phyloP scores from a whole-genome alignment of 2,888 invertebrate species.

The Lasioglossum calceatum region DNA sequence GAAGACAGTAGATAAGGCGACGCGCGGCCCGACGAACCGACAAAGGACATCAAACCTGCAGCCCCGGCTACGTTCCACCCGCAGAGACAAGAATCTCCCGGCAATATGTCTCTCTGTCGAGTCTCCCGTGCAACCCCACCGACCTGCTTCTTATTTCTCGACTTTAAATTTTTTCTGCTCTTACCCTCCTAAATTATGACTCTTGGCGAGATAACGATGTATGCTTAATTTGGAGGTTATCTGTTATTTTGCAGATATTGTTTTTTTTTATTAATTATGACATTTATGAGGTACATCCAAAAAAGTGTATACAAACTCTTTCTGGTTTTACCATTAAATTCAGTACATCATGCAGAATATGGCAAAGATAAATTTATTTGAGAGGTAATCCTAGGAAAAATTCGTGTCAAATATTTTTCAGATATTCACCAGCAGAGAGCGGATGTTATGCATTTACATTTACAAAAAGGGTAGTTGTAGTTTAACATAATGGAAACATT shows the following conservation, averaged over 20 bases:
- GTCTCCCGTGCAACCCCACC: constrained; percentile 6
- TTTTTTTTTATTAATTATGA: no score
- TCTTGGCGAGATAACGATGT: neutral
- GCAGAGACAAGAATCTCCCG: constrained; percentile 49
- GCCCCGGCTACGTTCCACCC: neutral
- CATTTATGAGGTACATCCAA: no score
- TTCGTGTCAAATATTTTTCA: neutral
- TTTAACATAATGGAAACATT: no score
- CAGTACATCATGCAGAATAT: neutral
- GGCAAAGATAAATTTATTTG: neutral
- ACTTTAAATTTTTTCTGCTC: neutral
- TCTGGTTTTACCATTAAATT: neutral
- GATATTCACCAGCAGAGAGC: no score
- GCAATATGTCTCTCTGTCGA: constrained; percentile 53
- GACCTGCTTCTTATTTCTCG: neutral
- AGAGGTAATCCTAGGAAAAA: neutral
- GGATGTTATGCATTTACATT: no score
- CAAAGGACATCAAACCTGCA: constrained; percentile 42
- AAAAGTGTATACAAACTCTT: no score
- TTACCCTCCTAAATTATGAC: neutral
- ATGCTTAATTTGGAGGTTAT: no score
- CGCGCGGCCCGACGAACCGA: constrained; percentile 29
- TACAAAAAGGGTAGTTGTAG: no score
- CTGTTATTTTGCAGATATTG: no score
- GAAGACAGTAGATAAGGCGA: constrained; percentile 30